phyloP scores from a whole-genome alignment of 2,113 vertebrate species.

The Hyperoodon ampullatus region DNA sequence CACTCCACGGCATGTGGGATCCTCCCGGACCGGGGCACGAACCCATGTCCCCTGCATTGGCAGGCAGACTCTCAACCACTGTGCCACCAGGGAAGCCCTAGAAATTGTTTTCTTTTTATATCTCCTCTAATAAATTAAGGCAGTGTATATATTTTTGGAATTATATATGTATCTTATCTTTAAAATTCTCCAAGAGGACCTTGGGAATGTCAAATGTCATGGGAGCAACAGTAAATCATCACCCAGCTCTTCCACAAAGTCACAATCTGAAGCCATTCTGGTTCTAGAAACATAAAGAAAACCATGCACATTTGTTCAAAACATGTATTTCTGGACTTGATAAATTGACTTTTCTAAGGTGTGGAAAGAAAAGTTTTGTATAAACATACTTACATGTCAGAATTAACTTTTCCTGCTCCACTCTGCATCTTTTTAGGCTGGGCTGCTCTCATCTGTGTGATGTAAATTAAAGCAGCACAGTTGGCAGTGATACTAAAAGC shows the following conservation, averaged over 20 bases:
- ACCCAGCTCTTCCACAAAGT: neutral
- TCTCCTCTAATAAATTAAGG: neutral
- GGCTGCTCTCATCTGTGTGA: neutral
- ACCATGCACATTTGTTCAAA: neutral
- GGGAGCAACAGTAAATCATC: too few species aligned
- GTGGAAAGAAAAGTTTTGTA: too few species aligned
- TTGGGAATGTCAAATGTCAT: neutral
- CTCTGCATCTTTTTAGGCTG: neutral
- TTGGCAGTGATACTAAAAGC: neutral
- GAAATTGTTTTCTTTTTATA: neutral
- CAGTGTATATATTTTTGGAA: neutral
- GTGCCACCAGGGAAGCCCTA: too few species aligned
- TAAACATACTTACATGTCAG: accelerated
- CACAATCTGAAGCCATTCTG: neutral
- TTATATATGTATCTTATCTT: neutral
- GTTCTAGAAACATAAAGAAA: neutral
- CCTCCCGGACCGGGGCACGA: too few species aligned
- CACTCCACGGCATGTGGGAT: too few species aligned
- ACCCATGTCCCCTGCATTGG: too few species aligned
- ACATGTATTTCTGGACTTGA: neutral
- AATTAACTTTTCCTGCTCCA: neutral
- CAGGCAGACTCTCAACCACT: too few species aligned
- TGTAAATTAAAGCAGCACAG: neutral
- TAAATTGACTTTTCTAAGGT: neutral
- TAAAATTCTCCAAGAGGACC: neutral